These are phyloP conservation scores for Salarias fasciatus DNA, from an alignment of 2,797 vertebrate genomes.

Conservation along the genomic window DNA sequence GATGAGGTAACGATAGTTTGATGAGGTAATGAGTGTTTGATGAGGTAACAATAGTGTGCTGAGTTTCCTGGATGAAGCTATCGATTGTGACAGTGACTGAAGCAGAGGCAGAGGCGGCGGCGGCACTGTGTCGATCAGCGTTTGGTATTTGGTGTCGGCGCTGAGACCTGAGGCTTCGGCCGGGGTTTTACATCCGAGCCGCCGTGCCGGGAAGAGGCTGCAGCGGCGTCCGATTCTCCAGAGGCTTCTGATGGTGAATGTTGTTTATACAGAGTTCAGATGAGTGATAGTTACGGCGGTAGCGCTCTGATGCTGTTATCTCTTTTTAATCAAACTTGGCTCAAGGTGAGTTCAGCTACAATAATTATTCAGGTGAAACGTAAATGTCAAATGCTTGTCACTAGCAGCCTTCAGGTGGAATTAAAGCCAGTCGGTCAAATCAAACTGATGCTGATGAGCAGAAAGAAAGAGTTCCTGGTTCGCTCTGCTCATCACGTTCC, in stretches of 20 bases:
- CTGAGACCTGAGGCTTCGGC: slow-evolving; percentile 13
- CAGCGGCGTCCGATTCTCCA: neutral
- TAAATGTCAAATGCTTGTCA: neutral
- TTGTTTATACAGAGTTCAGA: neutral
- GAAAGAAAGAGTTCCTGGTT: no score
- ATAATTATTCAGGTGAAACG: slow-evolving; percentile 7
- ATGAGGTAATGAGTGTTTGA: no score
- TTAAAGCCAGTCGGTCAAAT: neutral
- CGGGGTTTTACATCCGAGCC: neutral
- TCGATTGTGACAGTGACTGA: slow-evolving; percentile 22
- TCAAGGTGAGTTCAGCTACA: neutral
- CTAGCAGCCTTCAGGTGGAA: neutral
- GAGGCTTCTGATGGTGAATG: neutral
- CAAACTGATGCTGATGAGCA: neutral
- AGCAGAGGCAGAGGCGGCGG: slow-evolving; percentile 22
- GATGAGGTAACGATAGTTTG: no score
- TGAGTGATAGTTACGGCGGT: no score
- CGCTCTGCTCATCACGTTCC: no score
- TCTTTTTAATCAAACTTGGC: neutral
- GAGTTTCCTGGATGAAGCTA: slow-evolving; percentile 4
- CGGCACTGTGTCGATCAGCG: slow-evolving; percentile 30
- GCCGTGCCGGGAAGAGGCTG: slow-evolving; percentile 6
- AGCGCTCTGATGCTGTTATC: neutral
- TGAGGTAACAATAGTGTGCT: no score
- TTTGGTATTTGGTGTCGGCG: slow-evolving; percentile 36